phyloP scores from a whole-genome alignment of 1,140 invertebrate genomes.

The Drosophila ironensis region DNA sequence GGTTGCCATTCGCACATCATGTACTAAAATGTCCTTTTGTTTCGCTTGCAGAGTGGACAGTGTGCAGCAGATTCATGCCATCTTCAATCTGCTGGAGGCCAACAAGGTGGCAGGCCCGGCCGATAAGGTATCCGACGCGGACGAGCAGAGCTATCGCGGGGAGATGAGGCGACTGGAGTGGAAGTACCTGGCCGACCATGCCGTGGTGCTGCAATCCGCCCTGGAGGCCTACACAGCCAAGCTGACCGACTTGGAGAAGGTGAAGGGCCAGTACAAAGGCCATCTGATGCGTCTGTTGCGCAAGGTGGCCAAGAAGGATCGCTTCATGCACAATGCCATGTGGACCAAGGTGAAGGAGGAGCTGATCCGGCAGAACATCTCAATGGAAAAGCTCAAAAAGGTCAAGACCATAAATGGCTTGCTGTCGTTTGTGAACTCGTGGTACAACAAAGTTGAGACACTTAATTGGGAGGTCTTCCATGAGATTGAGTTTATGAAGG shows the following conservation, averaged over 20 bases:
- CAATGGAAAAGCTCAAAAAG: conserved; percentile 32
- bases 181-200: conserved; percentile 83
- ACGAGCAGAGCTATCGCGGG: conserved; percentile 17
- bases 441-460: conserved; percentile 38
- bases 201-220: conserved; percentile 31
- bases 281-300: conserved; percentile 29
- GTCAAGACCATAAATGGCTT: conserved; percentile 38
- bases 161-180: conserved; percentile 83
- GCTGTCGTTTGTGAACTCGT: conserved; percentile 45
- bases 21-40: neutral
- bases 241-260: conserved; percentile 1
- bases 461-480: conserved; percentile 7
- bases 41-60: conserved; percentile 80
- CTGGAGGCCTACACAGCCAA: conserved; percentile 35
- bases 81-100: conserved; percentile 85
- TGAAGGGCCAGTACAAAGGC: conserved; percentile 12
- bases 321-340: conserved; percentile 20
- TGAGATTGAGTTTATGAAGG: conserved; percentile 46
- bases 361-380: conserved; percentile 33
- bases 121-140: neutral
- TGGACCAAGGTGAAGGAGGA: conserved; percentile 54
- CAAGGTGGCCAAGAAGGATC: conserved; percentile 23
- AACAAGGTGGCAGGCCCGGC: neutral
- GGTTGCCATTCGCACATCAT: neutral
- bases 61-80: conserved; percentile 86